These are phyloP conservation scores for Camponotus vicinus DNA, from an alignment of 1,140 invertebrate species.

Conservation along the genomic window DNA sequence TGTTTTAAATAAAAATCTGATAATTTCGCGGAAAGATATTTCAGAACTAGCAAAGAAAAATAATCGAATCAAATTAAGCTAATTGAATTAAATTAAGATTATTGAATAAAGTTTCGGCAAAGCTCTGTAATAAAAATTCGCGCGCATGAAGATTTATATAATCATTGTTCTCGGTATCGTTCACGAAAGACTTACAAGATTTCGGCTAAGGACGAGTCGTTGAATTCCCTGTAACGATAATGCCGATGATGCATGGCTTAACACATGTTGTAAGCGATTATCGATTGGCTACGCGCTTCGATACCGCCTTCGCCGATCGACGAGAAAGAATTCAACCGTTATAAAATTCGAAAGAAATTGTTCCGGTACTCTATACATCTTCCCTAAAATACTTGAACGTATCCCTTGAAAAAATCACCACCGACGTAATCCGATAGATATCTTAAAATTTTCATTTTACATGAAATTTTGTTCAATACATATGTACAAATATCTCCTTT, in stretches of 20 bases:
- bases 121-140: background rate
- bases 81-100: background rate
- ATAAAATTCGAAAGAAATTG: conserved; percentile 62
- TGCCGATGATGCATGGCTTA: conserved; percentile 72
- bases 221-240: conserved; percentile 71
- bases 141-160: background rate
- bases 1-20: conserved; percentile 6
- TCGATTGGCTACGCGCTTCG: conserved; percentile 78
- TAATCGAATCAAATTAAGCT: background rate
- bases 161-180: conserved; percentile 1
- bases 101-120: background rate
- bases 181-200: conserved; percentile 18
- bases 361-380: conserved; percentile 7
- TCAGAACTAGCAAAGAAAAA: background rate
- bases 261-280: conserved; percentile 76
- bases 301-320: conserved; percentile 70
- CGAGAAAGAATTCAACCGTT: conserved; percentile 71
- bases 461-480: background rate
- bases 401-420: background rate
- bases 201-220: conserved; percentile 38
- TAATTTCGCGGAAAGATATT: background rate
- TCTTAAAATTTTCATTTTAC: background rate
- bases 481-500: no score
- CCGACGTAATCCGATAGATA: background rate
- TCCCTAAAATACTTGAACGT: conserved; percentile 21